phyloP scores from a whole-genome alignment of 2,797 vertebrate genomes.

The Paratrypauchen microcephalus region DNA sequence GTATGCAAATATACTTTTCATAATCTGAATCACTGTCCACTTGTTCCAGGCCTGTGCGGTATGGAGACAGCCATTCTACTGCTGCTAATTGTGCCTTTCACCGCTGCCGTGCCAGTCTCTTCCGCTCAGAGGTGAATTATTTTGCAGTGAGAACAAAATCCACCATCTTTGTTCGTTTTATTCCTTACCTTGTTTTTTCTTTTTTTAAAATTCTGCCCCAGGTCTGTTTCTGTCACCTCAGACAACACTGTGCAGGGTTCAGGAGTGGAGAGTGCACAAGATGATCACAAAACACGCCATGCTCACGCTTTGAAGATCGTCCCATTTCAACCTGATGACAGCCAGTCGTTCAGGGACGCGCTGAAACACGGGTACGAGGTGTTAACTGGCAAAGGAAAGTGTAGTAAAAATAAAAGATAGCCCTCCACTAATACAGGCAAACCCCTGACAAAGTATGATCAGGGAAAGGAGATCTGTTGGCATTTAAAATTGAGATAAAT shows the following conservation, averaged over 20 bases:
- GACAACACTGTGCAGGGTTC: conserved; percentile 27
- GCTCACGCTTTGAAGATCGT: conserved; percentile 48
- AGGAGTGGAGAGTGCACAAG: conserved; percentile 33
- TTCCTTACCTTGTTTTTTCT: conserved; percentile 18
- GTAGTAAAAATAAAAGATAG: neutral
- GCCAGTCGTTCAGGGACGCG: conserved; percentile 26
- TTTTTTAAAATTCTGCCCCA: conserved; percentile 38
- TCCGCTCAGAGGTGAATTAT: conserved; percentile 45
- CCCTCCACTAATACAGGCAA: too few relatives aligned
- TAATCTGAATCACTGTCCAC: neutral
- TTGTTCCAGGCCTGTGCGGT: conserved; percentile 52
- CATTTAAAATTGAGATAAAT: neutral
- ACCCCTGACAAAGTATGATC: too few relatives aligned
- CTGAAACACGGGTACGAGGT: conserved; percentile 61
- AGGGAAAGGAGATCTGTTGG: neutral
- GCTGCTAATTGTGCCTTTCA: conserved; percentile 66
- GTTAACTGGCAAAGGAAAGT: neutral
- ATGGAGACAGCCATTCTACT: conserved; percentile 73
- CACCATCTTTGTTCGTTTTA: neutral
- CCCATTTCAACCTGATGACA: conserved; percentile 49
- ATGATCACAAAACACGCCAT: conserved; percentile 19
- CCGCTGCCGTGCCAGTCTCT: conserved; percentile 56
- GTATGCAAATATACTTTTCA: neutral
- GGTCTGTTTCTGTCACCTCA: conserved; percentile 35
- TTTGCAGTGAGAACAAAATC: neutral